A percentile compares a stretch with the other conserved stretches of the same genome.
Conservation (phyloP, 2,888 invertebrate genomes). For the Euplexia lucipara region DNA sequence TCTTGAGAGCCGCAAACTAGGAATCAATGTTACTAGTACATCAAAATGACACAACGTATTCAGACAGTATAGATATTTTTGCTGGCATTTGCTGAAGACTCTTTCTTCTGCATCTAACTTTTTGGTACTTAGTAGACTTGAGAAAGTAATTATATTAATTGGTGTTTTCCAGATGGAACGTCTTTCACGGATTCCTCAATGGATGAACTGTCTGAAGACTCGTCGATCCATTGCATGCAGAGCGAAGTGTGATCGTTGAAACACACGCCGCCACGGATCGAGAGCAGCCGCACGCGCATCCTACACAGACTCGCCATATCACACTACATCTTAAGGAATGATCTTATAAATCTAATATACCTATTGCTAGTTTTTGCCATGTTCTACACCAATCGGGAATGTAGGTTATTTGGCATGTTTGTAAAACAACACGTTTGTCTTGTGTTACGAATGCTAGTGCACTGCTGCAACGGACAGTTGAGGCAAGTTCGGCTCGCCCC, state of each 20-base stretch:
- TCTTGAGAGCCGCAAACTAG: too few relatives aligned
- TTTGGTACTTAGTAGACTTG: too few relatives aligned
- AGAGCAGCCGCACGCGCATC: neutral
- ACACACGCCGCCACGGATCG: neutral
- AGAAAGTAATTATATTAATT: constrained; percentile 4
- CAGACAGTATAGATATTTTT: too few relatives aligned
- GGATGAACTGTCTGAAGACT: constrained; percentile 96
- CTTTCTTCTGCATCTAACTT: neutral
- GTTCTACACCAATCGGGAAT: constrained; percentile 8
- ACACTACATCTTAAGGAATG: constrained; percentile 30
- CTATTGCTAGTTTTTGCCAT: constrained; percentile 50
- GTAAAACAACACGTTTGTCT: constrained; percentile 21
- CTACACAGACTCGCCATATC: constrained; percentile 47
- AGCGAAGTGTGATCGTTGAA: constrained; percentile 92
- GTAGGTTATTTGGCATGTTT: constrained; percentile 28
- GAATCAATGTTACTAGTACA: too few relatives aligned
- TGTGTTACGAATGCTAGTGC: constrained; percentile 6
- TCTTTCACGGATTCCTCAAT: constrained; percentile 94
- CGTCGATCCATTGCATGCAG: constrained; percentile 96
- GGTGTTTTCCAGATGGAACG: constrained; percentile 82
- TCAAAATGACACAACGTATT: too few relatives aligned
- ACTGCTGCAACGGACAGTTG: constrained; percentile 9
- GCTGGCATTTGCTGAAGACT: neutral
- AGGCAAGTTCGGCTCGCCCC: neutral
- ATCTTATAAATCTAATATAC: constrained; percentile 54